Base-by-base conservation (phyloP, 2,888 invertebrate genomes). In the Syrphus vitripennis region DNA sequence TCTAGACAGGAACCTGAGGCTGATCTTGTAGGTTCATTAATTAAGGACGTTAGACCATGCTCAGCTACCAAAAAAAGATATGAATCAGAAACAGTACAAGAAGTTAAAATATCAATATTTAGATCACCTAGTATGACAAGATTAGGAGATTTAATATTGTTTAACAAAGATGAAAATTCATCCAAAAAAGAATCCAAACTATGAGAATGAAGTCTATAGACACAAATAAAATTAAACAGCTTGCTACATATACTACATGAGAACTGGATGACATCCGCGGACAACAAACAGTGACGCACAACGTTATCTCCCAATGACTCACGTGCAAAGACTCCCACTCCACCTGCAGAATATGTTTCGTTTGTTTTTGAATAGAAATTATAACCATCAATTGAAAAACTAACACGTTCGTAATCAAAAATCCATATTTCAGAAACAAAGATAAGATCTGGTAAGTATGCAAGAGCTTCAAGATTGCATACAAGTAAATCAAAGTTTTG, bases 241-340 rank as follows among this genome's bases (percentile, higher is more conserved):
- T 29, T 29, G 6, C 29, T 29, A 29, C 29, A 29, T 29, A 29
- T 29, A 29, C 6, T 7, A 24, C 48, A 16, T 48, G 65, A 65
- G 24, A 65, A 29, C 24, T 63, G 45, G 14, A 63, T 63, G 26
- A 45, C 63, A 45, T 63, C 63, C 40, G 61, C 61, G n/a, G 40
- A 40, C 42, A 34, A 14, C 61, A 31, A 61, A 40, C 61, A 61
- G 42, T 63, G 45, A 21, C 63, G 42, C 9, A 45, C 26, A 45
- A 63, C 16, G 45, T 63, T 63, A 45, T 45, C 63, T 63, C 63
- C 63, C 45, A 63, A 37, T 29, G 63, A 63, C 42, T 59, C 59
- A 19, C 37, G 34, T 4, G 40, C 37, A 37, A 59, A 59, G 21
- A 59, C 37, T 21, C 34, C 57, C 7, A 57, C 57, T 34, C 37